Evolutionary conservation across 2,797 vertebrate species (phyloP), one percentile per base, ranked within the genome.

Genomic region (Anguilla pacifica): DNA sequence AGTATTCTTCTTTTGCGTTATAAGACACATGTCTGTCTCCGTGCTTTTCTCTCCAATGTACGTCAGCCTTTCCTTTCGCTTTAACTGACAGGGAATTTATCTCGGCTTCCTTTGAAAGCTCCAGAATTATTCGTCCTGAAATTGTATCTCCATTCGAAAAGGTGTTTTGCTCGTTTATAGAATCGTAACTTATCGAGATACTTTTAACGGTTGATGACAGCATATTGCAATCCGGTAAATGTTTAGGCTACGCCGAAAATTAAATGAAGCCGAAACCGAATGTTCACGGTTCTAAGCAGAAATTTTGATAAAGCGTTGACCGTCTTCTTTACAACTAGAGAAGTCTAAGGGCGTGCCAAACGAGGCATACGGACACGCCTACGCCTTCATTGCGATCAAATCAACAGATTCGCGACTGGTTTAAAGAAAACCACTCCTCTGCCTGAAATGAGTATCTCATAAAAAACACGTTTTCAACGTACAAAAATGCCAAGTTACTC

Each of bases 71-170:
- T 31, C 95, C 95, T 89, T 93, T 89, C 0, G 87, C 94, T 0
- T 85, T 88, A 25, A 96, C 93, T 86, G 86, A 11, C 4, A 96
- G 90, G 0, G 90, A 90, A 0, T 93, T 86, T 43, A 96, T 88
- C 88, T 82, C 91, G 0, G 86, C 93, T 89, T 94, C 79, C 55
- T 93, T 93, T 0, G 92, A 91, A 19, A 91, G 86, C 84, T 94
- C 93, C 70, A 96, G 4, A 6, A 94, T 89, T 64, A 96, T 91
- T 86, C 92, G 89, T 46, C 95, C 95, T 15, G 92, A 91, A 9
- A 96, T 86, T 17, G 86, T 86, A 10, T 96, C 94, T 79, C 95
- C 95, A 85, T 92, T 92, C 6, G 94, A 93, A 85, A 96, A 96
- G 19, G 81, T 94, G 88, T 95, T 95, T 13, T 25, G 81, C 79